Evolutionary conservation across 2,888 invertebrate species (phyloP), one percentile per base, ranked within the genome.

Genomic region (Synanthedon andrenaeformis): DNA sequence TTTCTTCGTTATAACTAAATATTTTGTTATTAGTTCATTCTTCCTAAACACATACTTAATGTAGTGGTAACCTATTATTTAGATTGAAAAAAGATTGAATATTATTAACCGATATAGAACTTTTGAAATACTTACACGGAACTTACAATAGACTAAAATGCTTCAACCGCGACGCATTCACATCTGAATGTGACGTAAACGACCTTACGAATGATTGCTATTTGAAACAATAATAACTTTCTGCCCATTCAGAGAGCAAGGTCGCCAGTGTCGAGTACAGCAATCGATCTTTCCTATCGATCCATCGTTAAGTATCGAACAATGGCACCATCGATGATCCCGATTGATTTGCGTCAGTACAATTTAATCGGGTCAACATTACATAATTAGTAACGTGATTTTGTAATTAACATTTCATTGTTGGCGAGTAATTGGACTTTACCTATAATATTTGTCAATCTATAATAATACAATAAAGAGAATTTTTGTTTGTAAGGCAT

Each of bases 331-430:
- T 55, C 61, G 69, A 72, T 74, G 69, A 71, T 71, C 66, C 67
- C 62, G 63, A 70, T 68, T 65, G 69, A 76, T 72, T 63, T 72
- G 62, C 76, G 76, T 73, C 73, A 69, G 57, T 58, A 58, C 55
- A n/a, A 13, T 45, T 50, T 19, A 50, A 50, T 19, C 23, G 17
- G 50, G 19, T 23, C 50, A 50, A 12, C 13, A 48, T 48, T 14
- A 48, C 10, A 35, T 35, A 35, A 35, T 35, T 35, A 14, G 13
- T 45, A 45, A 45, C 14, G 45, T 14, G 14, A 14, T 45, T 45
- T 45, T 45, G 13, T 12, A 45, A 45, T 42, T 45, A 45, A 45
- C 14, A 45, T n/a, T 8, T 45, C 8, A 45, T 45, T 45, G 45
- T 45, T 45, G 2, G 45, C n/a, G 2, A 45, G 45, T 45, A n/a